Percentiles rank a stretch among this genome's conserved stretches.
Conservation (phyloP, 2,113 vertebrate species). For the Benitochromis conjunctus region DNA sequence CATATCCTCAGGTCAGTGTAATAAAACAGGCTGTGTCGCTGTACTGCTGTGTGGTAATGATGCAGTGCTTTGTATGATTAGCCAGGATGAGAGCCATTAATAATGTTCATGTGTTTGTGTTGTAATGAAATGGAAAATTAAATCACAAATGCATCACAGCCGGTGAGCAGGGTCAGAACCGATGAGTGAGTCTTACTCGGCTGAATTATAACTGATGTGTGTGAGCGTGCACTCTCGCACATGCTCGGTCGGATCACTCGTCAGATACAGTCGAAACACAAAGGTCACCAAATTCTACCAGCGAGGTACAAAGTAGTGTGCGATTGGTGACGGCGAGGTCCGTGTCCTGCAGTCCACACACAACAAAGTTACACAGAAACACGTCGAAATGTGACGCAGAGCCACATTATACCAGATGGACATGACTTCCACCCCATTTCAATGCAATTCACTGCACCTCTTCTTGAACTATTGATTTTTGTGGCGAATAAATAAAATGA, state of each 20-base stretch:
- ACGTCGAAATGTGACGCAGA: background rate
- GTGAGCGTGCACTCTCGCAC: background rate
- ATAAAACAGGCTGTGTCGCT: background rate
- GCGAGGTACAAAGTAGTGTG: background rate
- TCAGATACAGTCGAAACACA: background rate
- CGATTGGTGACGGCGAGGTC: background rate
- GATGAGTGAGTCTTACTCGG: too few species aligned
- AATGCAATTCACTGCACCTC: rapidly evolving
- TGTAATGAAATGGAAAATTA: background rate
- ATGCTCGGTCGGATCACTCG: background rate
- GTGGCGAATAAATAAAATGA: background rate
- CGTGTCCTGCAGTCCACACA: background rate
- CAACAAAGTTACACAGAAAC: rapidly evolving
- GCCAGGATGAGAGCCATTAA: background rate
- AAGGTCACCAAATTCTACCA: background rate
- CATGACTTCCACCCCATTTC: rapidly evolving
- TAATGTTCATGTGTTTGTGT: background rate
- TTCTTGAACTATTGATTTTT: too few species aligned
- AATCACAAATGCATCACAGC: background rate
- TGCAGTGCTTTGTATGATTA: background rate
- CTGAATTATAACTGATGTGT: too few species aligned
- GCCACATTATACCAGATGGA: background rate
- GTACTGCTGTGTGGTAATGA: background rate
- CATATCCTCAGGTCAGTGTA: background rate
- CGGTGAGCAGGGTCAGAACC: background rate